Percentiles rank a stretch among this genome's conserved stretches.
Evolutionary conservation across 1,140 invertebrate species (phyloP).

Genomic region (Polyergus mexicanus): DNA sequence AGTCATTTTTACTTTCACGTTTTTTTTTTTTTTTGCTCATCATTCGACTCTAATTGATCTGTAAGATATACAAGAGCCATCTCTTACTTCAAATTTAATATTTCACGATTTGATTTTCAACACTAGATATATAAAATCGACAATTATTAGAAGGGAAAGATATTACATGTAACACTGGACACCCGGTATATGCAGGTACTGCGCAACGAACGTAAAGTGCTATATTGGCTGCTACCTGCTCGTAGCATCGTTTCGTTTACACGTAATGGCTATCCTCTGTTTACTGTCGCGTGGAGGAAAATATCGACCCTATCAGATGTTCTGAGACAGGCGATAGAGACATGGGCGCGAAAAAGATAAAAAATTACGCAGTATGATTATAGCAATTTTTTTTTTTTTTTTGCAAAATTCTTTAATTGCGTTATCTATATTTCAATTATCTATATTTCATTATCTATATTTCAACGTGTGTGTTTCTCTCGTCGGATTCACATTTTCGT

Average conservation of each 20-base stretch:
- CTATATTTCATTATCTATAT: no score
- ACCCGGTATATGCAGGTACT: conserved; percentile 22
- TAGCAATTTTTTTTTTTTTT: no score
- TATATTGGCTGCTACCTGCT: conserved; percentile 12
- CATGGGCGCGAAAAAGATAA: neutral
- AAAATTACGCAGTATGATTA: neutral
- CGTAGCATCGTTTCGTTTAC: conserved; percentile 1
- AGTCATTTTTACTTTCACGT: no score
- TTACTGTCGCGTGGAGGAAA: conserved; percentile 17
- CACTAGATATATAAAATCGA: neutral
- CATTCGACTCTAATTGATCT: no score
- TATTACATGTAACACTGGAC: neutral
- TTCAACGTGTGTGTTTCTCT: neutral
- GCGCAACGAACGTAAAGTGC: conserved; percentile 24
- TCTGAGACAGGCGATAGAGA: neutral
- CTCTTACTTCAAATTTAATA: neutral
- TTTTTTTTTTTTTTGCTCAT: no score
- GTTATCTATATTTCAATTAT: neutral
- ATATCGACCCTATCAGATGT: conserved; percentile 48
- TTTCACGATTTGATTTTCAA: neutral
- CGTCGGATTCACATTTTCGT: neutral
- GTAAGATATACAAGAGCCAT: neutral
- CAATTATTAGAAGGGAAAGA: neutral
- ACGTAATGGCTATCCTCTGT: conserved; percentile 51
- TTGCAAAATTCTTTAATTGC: neutral